These are phyloP conservation scores for Andricus curvator DNA, from an alignment of 2,888 invertebrate genomes.

Conservation along the genomic window DNA sequence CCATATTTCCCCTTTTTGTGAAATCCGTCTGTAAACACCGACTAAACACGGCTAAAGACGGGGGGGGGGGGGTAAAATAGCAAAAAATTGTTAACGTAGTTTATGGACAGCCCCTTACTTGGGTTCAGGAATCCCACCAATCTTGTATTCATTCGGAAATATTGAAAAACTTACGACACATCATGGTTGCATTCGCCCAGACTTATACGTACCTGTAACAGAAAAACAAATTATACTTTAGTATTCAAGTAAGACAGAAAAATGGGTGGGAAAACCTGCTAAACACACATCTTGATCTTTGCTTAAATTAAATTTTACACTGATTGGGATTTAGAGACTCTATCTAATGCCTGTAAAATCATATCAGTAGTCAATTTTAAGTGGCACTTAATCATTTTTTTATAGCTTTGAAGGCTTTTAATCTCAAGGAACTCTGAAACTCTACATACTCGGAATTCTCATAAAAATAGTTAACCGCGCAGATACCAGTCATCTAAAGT, in stretches of 20 bases:
- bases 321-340: slow-evolving; percentile 29
- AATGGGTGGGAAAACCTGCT: too few relatives aligned
- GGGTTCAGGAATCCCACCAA: too few relatives aligned
- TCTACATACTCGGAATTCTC: slow-evolving; percentile 32
- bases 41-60: too few relatives aligned
- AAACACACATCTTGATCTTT: not conserved
- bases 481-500: slow-evolving; percentile 24
- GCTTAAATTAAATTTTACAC: slow-evolving; percentile 32
- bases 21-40: too few relatives aligned
- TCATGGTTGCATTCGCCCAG: not conserved
- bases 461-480: slow-evolving; percentile 39
- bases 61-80: too few relatives aligned
- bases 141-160: too few relatives aligned
- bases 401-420: slow-evolving; percentile 4
- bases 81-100: too few relatives aligned
- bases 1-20: too few relatives aligned
- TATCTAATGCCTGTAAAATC: slow-evolving; percentile 10
- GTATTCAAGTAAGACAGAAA: too few relatives aligned
- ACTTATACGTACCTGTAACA: slow-evolving; percentile 30
- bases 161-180: too few relatives aligned
- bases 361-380: slow-evolving; percentile 21
- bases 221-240: slow-evolving; percentile 11
- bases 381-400: slow-evolving; percentile 33
- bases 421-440: not conserved
- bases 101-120: too few relatives aligned